phyloP scores from a whole-genome alignment of 1,140 invertebrate genomes.

The Cherax destructor region DNA sequence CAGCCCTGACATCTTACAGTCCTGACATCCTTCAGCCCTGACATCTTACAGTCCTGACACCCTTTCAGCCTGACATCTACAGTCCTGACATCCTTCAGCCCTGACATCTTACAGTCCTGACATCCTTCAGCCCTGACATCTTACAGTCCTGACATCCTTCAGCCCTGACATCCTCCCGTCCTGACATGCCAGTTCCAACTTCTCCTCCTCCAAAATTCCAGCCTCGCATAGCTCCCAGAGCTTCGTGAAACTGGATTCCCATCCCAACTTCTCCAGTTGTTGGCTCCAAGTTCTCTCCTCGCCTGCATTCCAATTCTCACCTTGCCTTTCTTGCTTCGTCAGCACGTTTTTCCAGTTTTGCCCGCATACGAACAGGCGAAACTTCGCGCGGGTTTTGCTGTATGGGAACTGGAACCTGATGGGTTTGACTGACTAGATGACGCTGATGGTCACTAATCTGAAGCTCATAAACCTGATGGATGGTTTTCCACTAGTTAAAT shows the following conservation, averaged over 20 bases:
- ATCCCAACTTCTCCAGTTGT: slow-evolving; percentile 60
- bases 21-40: too few relatives aligned
- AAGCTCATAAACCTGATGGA: too few relatives aligned
- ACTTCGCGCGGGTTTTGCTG: too few relatives aligned
- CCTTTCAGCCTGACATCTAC: not conserved
- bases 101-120: too few relatives aligned
- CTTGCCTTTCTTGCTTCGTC: not conserved
- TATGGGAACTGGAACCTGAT: too few relatives aligned
- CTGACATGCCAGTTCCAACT: slow-evolving; percentile 29
- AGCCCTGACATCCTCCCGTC: slow-evolving; percentile 5
- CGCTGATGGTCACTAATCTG: too few relatives aligned
- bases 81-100: too few relatives aligned
- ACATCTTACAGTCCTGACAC: too few relatives aligned
- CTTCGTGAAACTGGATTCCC: slow-evolving; percentile 59
- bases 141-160: not conserved
- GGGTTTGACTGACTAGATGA: too few relatives aligned
- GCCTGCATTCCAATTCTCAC: slow-evolving; percentile 27
- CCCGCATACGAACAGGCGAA: too few relatives aligned
- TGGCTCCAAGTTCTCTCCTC: slow-evolving; percentile 34
- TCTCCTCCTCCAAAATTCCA: slow-evolving; percentile 51
- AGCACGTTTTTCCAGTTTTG: too few relatives aligned
- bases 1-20: not conserved
- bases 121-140: not conserved
- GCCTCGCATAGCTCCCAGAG: slow-evolving; percentile 42
- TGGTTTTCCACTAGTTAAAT: too few relatives aligned